Conservation (phyloP, 2,888 invertebrate species). For the Ferrisia virgata region DNA sequence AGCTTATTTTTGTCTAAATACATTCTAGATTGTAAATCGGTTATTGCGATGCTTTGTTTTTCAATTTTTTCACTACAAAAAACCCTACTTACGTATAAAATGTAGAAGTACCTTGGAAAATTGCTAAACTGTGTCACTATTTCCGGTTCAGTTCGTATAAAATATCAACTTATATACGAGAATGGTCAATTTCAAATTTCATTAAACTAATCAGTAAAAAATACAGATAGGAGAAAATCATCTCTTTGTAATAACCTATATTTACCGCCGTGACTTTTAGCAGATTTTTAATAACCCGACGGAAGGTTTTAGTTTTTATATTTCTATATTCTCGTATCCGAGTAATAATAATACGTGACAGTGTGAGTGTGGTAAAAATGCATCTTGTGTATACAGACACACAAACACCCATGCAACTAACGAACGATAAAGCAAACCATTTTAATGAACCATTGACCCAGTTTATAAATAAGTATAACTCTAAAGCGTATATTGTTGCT, state of each 20-base stretch:
- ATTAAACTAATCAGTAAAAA: not conserved
- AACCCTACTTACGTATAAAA: no score
- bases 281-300: not conserved
- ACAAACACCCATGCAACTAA: not conserved
- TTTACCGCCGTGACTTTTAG: not conserved
- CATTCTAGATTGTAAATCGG: no score
- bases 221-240: not conserved
- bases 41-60: no score
- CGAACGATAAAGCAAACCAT: not conserved
- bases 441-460: slow-evolving; percentile 10
- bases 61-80: no score
- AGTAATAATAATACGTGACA: not conserved
- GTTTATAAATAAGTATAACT: not conserved
- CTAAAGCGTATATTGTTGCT: not conserved
- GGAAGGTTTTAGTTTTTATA: not conserved
- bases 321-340: not conserved
- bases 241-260: not conserved
- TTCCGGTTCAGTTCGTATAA: no score
- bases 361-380: not conserved
- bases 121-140: no score
- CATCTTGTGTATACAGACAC: not conserved
- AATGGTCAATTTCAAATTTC: no score
- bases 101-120: no score
- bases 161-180: no score
- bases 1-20: no score